These are phyloP conservation scores for Cerastoderma edule DNA, from an alignment of 2,888 invertebrate species.

Conservation along the genomic window DNA sequence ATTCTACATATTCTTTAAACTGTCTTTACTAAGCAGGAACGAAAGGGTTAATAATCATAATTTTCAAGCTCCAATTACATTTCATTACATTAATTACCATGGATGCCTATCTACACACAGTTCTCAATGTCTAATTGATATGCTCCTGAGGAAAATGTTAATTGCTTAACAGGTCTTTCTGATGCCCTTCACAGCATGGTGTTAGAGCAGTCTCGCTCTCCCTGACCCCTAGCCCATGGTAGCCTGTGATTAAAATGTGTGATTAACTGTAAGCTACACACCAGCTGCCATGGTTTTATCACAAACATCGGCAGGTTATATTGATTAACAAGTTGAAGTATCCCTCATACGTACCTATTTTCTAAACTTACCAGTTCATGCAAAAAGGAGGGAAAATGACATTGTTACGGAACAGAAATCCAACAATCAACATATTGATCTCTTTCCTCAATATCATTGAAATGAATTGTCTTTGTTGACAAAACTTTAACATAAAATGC, in stretches of 20 bases:
- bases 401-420: no score
- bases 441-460: no score
- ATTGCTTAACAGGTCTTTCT: not conserved
- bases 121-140: conserved; percentile 24
- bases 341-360: no score
- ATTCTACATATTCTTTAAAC: no score
- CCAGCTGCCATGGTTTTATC: conserved; percentile 25
- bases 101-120: conserved; percentile 15
- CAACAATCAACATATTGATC: no score
- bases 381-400: no score
- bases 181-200: not conserved
- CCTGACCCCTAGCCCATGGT: not conserved
- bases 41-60: conserved; percentile 5
- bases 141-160: conserved; percentile 1
- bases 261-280: conserved; percentile 15
- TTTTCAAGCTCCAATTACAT: conserved; percentile 21
- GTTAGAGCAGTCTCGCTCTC: conserved; percentile 1
- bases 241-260: not conserved
- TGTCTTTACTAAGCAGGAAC: no score
- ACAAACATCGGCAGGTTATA: conserved; percentile 29
- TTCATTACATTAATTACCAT: conserved; percentile 23
- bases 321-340: no score
- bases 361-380: no score
- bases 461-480: no score
- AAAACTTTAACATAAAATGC: no score